A percentile compares a stretch with the other conserved stretches of the same genome.
These are phyloP conservation scores for Serilophus lunatus DNA, from an alignment of 2,113 vertebrate species.

Conservation along the genomic window DNA sequence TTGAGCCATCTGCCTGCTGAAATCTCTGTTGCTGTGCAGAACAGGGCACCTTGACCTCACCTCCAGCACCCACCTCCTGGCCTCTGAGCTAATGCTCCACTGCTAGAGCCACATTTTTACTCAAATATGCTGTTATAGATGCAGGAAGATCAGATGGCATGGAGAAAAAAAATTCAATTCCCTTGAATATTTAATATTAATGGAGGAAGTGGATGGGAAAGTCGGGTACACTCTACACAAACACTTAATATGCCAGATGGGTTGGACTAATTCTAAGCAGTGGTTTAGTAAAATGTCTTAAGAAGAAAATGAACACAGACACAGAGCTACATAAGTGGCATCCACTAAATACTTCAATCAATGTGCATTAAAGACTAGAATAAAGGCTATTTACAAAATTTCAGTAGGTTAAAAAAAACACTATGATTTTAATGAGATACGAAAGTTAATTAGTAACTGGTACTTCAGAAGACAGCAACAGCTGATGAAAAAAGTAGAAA, in stretches of 20 bases:
- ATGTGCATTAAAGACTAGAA: slow-evolving; percentile 24
- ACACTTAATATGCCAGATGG: slow-evolving; percentile 50
- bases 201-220: slow-evolving; percentile 27
- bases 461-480: neutral
- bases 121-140: neutral
- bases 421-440: slow-evolving; percentile 28
- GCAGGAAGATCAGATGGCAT: neutral
- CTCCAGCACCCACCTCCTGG: neutral
- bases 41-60: neutral
- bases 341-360: slow-evolving; percentile 56
- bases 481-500: neutral
- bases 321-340: slow-evolving; percentile 39
- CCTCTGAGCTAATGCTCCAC: neutral
- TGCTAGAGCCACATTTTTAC: neutral
- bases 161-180: neutral
- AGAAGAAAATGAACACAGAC: slow-evolving; percentile 26
- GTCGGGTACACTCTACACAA: slow-evolving; percentile 9
- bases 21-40: neutral
- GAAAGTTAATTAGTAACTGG: slow-evolving; percentile 38
- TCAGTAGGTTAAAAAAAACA: slow-evolving; percentile 3
- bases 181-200: slow-evolving; percentile 45
- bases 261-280: slow-evolving; percentile 29
- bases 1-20: neutral
- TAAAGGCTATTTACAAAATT: slow-evolving; percentile 29
- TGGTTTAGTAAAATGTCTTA: slow-evolving; percentile 18